Percentiles rank a stretch among this genome's conserved stretches.
Conservation (phyloP, 1,140 invertebrate genomes). For the Meloidogyne floridensis region DNA sequence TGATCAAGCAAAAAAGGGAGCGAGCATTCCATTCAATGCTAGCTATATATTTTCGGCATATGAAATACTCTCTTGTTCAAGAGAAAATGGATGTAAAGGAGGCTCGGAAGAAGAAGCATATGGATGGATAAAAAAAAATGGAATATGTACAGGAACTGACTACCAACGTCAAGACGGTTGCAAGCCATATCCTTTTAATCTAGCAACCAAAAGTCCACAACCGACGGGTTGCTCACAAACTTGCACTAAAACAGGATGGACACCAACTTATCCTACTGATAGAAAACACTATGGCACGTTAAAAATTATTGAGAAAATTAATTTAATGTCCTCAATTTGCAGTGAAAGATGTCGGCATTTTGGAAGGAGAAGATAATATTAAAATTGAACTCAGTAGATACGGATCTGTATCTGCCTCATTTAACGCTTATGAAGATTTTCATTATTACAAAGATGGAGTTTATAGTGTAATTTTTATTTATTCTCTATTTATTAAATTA, state of each 20-base stretch:
- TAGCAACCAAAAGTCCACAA: no score
- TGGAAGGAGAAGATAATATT: conserved; percentile 76
- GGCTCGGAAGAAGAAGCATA: background rate
- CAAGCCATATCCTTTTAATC: conserved; percentile 78
- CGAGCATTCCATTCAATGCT: background rate
- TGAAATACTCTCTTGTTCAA: conserved; percentile 1
- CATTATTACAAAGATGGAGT: conserved; percentile 73
- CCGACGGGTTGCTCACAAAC: no score
- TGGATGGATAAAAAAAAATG: conserved; percentile 67
- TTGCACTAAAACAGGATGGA: conserved; percentile 75
- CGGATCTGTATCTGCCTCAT: conserved; percentile 87
- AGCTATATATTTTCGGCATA: background rate
- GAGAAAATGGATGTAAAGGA: conserved; percentile 1
- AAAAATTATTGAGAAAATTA: background rate
- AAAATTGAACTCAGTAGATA: conserved; percentile 79
- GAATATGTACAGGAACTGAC: conserved; percentile 75
- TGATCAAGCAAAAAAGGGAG: no score
- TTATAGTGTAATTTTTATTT: conserved; percentile 60
- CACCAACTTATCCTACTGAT: conserved; percentile 75
- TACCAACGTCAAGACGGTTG: conserved; percentile 79
- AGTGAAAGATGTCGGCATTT: conserved; percentile 69
- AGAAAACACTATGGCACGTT: conserved; percentile 74
- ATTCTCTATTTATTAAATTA: no score
- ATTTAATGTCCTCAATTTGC: background rate
- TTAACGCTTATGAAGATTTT: conserved; percentile 83